Conservation (phyloP, 37 sponge, comb jelly and placozoan genomes). For the Oopsacas minuta region DNA sequence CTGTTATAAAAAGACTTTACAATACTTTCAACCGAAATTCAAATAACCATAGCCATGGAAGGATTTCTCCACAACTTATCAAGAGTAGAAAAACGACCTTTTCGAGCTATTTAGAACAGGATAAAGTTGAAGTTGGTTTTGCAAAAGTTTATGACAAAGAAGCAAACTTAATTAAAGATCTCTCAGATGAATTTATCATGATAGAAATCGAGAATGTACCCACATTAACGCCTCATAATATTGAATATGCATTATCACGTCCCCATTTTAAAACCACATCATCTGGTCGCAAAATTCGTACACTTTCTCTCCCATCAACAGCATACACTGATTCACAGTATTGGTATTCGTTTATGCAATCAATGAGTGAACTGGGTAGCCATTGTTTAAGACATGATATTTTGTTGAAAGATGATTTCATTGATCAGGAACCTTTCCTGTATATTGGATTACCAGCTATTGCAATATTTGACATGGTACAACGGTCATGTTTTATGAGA, state of each 20-base stretch:
- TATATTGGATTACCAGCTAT: background rate
- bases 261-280: background rate
- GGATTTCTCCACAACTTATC: background rate
- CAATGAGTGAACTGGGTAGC: background rate
- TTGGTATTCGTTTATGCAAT: background rate
- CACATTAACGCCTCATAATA: background rate
- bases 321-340: background rate
- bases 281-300: background rate
- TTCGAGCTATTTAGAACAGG: background rate
- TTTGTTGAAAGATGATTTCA: background rate
- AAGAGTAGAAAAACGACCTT: background rate
- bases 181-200: background rate
- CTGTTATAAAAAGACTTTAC: background rate
- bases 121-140: background rate
- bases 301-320: background rate
- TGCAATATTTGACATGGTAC: background rate
- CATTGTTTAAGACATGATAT: background rate
- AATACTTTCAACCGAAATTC: background rate
- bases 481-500: background rate
- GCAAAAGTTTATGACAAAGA: background rate
- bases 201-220: background rate
- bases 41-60: background rate
- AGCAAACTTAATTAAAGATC: background rate
- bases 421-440: background rate
- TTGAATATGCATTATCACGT: background rate